These are phyloP conservation scores for Cepaea hortensis DNA, from an alignment of 2,888 invertebrate genomes.

Conservation along the genomic window DNA sequence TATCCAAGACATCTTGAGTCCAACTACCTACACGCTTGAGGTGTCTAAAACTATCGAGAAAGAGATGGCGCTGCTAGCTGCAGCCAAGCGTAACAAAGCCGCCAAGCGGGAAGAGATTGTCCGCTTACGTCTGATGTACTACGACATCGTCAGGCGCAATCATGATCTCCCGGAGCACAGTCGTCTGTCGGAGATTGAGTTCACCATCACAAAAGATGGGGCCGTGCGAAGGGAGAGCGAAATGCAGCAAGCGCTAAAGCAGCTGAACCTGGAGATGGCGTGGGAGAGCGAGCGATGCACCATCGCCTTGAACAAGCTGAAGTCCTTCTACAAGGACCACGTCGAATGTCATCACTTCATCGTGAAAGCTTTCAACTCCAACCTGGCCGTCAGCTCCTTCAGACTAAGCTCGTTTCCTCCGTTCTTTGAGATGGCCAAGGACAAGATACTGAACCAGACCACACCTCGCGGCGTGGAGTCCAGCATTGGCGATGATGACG, in stretches of 20 bases:
- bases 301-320: constrained; percentile 35
- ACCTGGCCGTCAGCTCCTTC: constrained; percentile 31
- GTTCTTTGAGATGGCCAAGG: constrained; percentile 42
- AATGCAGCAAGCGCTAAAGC: neutral
- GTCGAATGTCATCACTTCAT: constrained; percentile 31
- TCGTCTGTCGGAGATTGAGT: constrained; percentile 30
- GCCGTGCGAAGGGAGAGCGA: neutral
- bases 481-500: constrained; percentile 21
- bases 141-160: constrained; percentile 40
- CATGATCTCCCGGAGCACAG: constrained; percentile 38
- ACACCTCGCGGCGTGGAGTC: constrained; percentile 38
- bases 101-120: constrained; percentile 45
- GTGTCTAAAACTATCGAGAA: constrained; percentile 41
- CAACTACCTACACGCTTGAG: constrained; percentile 40
- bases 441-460: constrained; percentile 29
- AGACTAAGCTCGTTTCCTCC: constrained; percentile 21
- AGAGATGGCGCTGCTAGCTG: constrained; percentile 40
- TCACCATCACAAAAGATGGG: constrained; percentile 29
- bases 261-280: constrained; percentile 28
- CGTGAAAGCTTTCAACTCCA: constrained; percentile 37
- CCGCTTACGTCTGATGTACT: constrained; percentile 28
- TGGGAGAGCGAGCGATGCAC: constrained; percentile 41
- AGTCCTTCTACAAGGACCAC: constrained; percentile 9
- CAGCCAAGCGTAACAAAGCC: constrained; percentile 42
- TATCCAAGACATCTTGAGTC: constrained; percentile 34